phyloP scores from a whole-genome alignment of 2,113 vertebrate genomes.

The Rousettus leschenaultii region DNA sequence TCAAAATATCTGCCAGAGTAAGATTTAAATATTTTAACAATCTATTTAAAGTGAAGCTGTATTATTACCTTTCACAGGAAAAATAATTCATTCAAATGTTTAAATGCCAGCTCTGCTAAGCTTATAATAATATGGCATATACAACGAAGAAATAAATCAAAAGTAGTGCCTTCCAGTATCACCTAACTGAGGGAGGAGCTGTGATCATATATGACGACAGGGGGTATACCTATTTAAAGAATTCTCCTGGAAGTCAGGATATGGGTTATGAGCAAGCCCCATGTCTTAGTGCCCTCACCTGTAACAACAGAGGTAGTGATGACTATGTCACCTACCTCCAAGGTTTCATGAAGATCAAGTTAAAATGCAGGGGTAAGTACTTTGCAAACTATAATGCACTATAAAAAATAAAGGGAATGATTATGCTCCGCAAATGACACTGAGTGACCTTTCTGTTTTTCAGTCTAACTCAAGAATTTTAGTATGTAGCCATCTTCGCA shows the following conservation, averaged over 20 bases:
- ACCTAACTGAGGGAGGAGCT: background rate
- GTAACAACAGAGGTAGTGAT: background rate
- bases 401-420: background rate
- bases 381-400: background rate
- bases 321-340: background rate
- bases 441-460: background rate
- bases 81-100: constrained; percentile 21
- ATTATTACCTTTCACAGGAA: background rate
- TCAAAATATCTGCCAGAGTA: constrained; percentile 4
- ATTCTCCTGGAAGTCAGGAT: background rate
- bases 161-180: background rate
- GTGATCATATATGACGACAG: background rate
- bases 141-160: background rate
- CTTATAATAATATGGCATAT: background rate
- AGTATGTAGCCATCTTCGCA: background rate
- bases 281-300: background rate
- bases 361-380: background rate
- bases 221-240: background rate
- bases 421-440: background rate
- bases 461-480: background rate
- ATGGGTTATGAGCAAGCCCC: background rate
- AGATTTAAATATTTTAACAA: constrained; percentile 10
- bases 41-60: background rate
- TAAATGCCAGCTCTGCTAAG: background rate
- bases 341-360: background rate